Conservation (phyloP, 2,797 vertebrate species). For the Argya squamiceps region DNA sequence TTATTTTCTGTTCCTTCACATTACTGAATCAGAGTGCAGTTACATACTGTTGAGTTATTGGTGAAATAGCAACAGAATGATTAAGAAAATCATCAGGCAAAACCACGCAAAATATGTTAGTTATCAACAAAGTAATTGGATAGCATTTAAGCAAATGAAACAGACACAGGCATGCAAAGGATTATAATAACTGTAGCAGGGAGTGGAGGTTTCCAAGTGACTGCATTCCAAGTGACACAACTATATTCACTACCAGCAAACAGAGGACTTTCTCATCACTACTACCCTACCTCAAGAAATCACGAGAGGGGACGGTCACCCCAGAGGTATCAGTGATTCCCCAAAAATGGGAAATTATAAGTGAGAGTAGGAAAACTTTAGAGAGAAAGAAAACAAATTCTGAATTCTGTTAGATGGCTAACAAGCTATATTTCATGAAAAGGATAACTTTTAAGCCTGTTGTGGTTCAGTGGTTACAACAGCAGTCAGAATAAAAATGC, state of each 20-base stretch:
- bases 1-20: slow-evolving; percentile 4
- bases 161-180: slow-evolving; percentile 28
- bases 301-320: fast-evolving
- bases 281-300: neutral
- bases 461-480: neutral
- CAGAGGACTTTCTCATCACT: neutral
- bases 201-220: slow-evolving; percentile 13
- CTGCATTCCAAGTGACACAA: neutral
- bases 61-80: slow-evolving; percentile 4
- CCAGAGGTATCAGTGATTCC: neutral
- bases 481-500: neutral
- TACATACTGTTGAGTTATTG: neutral
- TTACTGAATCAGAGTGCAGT: neutral
- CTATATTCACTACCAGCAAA: neutral
- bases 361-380: neutral
- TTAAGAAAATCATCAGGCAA: slow-evolving; percentile 22
- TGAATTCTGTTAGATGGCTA: neutral
- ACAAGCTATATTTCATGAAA: neutral
- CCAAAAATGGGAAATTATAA: neutral
- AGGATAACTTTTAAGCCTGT: neutral
- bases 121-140: slow-evolving; percentile 51
- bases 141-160: neutral
- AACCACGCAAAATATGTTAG: slow-evolving; percentile 14
- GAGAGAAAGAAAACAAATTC: neutral
- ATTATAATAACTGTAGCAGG: slow-evolving; percentile 20